A percentile compares a stretch with the other conserved stretches of the same genome.
Evolutionary conservation across 1,140 invertebrate genomes (phyloP).

Genomic region (Colletes latitarsis): DNA sequence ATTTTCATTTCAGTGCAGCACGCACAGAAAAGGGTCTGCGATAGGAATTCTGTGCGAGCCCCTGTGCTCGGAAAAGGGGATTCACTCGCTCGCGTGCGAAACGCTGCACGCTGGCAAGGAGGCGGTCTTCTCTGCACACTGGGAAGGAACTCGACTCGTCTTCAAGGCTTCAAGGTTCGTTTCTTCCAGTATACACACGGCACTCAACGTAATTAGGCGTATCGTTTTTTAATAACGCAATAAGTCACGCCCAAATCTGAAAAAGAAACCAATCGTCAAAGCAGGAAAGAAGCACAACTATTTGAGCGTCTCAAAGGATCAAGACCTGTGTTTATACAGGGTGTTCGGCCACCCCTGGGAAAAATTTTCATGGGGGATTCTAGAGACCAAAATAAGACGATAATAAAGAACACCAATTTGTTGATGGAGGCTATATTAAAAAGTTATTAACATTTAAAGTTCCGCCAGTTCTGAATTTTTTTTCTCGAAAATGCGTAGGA

Average conservation of each 20-base stretch:
- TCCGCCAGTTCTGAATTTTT: too few species aligned
- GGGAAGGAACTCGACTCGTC: constrained; percentile 80
- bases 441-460: too few species aligned
- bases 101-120: constrained; percentile 83
- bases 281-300: background rate
- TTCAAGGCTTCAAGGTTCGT: constrained; percentile 81
- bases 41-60: constrained; percentile 83
- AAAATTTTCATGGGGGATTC: too few species aligned
- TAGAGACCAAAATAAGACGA: too few species aligned
- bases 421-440: too few species aligned
- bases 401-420: too few species aligned
- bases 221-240: background rate
- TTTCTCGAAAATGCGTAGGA: too few species aligned
- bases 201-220: background rate
- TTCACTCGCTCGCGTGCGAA: constrained; percentile 82
- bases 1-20: constrained; percentile 80
- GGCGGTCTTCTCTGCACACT: constrained; percentile 82
- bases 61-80: constrained; percentile 80
- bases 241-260: background rate
- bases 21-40: constrained; percentile 79
- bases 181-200: background rate
- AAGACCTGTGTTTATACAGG: too few species aligned
- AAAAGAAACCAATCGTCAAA: background rate
- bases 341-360: too few species aligned
- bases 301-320: too few species aligned